Evolutionary conservation across 2,113 vertebrate genomes (phyloP).

Genomic region (Odocoileus hemionus): DNA sequence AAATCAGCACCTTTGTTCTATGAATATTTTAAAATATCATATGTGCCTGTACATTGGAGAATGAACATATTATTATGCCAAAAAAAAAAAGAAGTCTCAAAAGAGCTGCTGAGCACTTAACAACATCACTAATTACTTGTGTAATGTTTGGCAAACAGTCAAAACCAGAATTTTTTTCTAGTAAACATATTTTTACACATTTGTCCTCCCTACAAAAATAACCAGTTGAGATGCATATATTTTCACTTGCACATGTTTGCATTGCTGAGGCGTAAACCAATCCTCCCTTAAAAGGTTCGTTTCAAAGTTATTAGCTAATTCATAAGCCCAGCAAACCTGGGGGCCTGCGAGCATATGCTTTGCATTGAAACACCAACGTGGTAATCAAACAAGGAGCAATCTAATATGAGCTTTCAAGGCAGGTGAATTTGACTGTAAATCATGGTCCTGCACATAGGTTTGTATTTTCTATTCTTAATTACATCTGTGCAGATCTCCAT

Average conservation of each 20-base stretch:
- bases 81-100: background rate
- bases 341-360: constrained; percentile 63
- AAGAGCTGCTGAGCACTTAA: constrained; percentile 36
- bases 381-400: constrained; percentile 67
- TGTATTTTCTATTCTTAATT: constrained; percentile 82
- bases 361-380: constrained; percentile 66
- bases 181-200: constrained; percentile 56
- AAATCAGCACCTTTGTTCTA: background rate
- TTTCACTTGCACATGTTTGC: constrained; percentile 17
- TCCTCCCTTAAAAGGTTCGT: constrained; percentile 52
- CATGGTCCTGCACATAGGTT: constrained; percentile 69
- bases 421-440: constrained; percentile 79
- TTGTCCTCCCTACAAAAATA: constrained; percentile 43
- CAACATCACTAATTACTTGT: constrained; percentile 38
- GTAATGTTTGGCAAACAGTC: constrained; percentile 59
- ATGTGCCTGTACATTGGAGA: background rate
- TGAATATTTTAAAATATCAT: background rate
- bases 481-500: constrained; percentile 79
- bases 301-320: constrained; percentile 61
- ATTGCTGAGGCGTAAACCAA: constrained; percentile 40
- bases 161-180: constrained; percentile 43
- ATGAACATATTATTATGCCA: constrained; percentile 34
- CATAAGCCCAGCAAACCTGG: constrained; percentile 10
- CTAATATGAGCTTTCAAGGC: constrained; percentile 68
- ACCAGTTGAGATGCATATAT: constrained; percentile 54